Conservation (phyloP, 2,113 vertebrate genomes). For the Alexandromys fortis region DNA sequence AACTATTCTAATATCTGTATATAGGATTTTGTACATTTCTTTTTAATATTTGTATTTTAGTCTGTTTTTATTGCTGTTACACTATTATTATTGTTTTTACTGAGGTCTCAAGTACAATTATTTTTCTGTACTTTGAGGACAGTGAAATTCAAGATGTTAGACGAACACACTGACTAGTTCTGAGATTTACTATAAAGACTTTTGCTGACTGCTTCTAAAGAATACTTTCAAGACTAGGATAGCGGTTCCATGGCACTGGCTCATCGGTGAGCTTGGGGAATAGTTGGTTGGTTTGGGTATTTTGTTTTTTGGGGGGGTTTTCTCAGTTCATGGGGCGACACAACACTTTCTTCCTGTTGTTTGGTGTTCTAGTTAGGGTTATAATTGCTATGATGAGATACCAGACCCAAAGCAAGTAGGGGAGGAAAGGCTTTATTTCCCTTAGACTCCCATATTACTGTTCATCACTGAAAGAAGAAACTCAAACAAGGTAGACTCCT, state of each 20-base stretch:
- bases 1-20: neutral
- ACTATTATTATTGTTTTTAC: neutral
- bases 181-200: neutral
- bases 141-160: neutral
- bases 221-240: neutral
- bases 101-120: neutral
- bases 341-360: neutral
- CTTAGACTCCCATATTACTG: neutral
- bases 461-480: neutral
- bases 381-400: neutral
- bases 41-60: neutral
- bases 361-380: neutral
- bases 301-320: neutral
- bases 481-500: neutral
- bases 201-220: neutral
- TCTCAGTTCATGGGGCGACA: neutral
- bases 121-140: neutral
- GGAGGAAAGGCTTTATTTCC: neutral
- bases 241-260: neutral
- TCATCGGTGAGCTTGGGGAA: neutral
- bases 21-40: neutral
- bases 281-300: neutral
- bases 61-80: neutral
- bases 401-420: neutral
- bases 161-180: neutral